Conservation (phyloP, 2,797 vertebrate genomes). For the Crypturellus tataupa region DNA sequence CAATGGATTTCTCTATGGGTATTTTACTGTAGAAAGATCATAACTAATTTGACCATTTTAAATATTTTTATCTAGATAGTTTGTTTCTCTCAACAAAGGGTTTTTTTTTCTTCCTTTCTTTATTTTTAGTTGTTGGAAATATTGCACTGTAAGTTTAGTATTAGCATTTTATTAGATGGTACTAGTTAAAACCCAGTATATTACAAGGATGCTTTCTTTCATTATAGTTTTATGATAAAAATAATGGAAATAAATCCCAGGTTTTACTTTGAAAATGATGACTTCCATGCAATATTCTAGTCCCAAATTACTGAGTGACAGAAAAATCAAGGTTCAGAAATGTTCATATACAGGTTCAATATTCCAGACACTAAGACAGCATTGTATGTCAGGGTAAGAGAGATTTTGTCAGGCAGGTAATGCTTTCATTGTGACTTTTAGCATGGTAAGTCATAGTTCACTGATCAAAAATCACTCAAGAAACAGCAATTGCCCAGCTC, state of each 20-base stretch:
- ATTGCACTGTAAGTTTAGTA: background rate
- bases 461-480: background rate
- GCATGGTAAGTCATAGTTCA: background rate
- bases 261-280: background rate
- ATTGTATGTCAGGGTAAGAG: background rate
- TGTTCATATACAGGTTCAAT: rapidly evolving
- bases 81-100: background rate
- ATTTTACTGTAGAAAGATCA: background rate
- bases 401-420: background rate
- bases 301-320: background rate
- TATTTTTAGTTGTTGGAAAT: background rate
- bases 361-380: background rate
- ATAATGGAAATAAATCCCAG: background rate
- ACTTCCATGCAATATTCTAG: background rate
- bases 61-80: background rate
- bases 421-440: background rate
- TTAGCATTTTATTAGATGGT: background rate
- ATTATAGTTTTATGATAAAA: background rate
- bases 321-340: background rate
- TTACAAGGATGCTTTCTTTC: background rate
- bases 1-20: background rate
- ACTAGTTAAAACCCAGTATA: background rate
- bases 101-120: background rate
- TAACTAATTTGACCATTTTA: background rate
- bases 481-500: background rate